A percentile compares a stretch with the other conserved stretches of the same genome.
These are phyloP conservation scores for Drosophila stalkeri DNA, from an alignment of 2,888 invertebrate genomes.

Conservation along the genomic window DNA sequence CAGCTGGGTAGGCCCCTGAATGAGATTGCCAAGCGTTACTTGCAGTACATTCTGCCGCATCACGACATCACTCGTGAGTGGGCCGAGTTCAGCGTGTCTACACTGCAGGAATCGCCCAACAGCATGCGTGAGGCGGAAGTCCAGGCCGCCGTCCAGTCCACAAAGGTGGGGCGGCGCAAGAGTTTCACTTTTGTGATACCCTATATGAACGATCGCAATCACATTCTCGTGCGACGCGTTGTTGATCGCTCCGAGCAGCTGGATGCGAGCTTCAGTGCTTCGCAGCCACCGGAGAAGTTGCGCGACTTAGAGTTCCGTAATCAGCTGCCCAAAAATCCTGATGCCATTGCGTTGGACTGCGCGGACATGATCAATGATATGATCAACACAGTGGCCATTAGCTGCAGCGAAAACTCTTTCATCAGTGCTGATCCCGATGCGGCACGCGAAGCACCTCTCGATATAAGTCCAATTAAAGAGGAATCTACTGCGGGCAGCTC, in stretches of 20 bases:
- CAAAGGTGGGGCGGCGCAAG: conserved; percentile 59
- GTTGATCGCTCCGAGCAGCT: conserved; percentile 83
- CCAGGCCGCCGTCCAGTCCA: conserved; percentile 63
- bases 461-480: conserved; percentile 33
- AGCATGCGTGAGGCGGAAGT: conserved; percentile 59
- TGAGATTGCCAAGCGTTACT: conserved; percentile 83
- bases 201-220: conserved; percentile 87
- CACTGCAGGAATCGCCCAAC: conserved; percentile 63
- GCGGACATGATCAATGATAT: conserved; percentile 86
- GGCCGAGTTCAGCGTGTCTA: conserved; percentile 85
- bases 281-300: conserved; percentile 45
- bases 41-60: conserved; percentile 83
- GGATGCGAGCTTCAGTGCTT: conserved; percentile 67
- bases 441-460: conserved; percentile 12
- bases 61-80: conserved; percentile 84
- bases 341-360: conserved; percentile 65
- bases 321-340: conserved; percentile 42
- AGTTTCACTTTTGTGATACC: conserved; percentile 87
- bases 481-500: conserved; percentile 23
- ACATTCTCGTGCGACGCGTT: conserved; percentile 86
- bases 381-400: conserved; percentile 88
- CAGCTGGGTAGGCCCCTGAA: conserved; percentile 80
- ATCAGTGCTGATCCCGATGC: conserved; percentile 72
- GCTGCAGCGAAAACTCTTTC: conserved; percentile 87
- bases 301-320: conserved; percentile 76